A percentile compares a stretch with the other conserved stretches of the same genome.
These are phyloP conservation scores for Peromyscus eremicus DNA, from an alignment of 2,797 vertebrate species.

Conservation along the genomic window DNA sequence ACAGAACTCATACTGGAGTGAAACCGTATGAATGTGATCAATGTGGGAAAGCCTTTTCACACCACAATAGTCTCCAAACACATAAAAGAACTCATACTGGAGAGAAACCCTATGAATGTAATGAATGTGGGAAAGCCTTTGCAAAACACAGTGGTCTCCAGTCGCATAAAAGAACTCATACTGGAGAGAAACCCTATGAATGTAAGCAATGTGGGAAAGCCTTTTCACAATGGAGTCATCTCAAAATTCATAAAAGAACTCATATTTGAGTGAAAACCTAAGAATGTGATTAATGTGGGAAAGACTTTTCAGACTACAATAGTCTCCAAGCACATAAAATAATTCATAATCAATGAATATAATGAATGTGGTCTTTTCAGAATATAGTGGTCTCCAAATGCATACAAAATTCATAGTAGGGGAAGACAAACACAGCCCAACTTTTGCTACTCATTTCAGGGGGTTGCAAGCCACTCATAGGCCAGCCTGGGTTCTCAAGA, in stretches of 20 bases:
- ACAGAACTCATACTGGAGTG: not conserved
- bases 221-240: not conserved
- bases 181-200: not conserved
- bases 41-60: not conserved
- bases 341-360: too few species aligned
- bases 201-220: not conserved
- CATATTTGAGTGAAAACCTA: not conserved
- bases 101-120: not conserved
- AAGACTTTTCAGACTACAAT: too few species aligned
- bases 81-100: not conserved
- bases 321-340: too few species aligned
- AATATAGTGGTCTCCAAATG: too few species aligned
- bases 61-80: not conserved
- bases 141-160: not conserved
- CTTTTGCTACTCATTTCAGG: too few species aligned
- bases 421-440: too few species aligned
- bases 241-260: not conserved
- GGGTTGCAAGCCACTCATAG: too few species aligned
- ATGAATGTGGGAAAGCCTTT: not conserved
- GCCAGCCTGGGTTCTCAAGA: too few species aligned
- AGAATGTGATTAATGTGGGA: too few species aligned
- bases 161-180: not conserved
- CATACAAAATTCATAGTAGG: too few species aligned
- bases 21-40: not conserved
- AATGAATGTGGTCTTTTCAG: too few species aligned